Conservation (phyloP, 2,113 vertebrate genomes). For the Hippoglossus stenolepis region DNA sequence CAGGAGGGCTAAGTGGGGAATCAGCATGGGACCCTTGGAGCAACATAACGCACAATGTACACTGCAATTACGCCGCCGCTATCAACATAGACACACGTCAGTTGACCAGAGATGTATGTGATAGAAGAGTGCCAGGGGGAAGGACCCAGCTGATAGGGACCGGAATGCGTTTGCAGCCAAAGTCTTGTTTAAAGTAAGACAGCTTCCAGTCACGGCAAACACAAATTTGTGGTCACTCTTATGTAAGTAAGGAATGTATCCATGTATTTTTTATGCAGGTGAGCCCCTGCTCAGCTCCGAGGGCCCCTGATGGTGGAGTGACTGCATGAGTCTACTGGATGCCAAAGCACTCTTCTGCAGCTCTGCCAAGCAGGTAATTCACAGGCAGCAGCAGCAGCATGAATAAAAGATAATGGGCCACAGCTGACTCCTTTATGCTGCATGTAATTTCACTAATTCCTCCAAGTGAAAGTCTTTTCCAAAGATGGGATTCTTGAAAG, state of each 20-base stretch:
- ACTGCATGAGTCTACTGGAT: slow-evolving; percentile 71
- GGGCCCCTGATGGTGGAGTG: slow-evolving; percentile 75
- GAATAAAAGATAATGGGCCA: slow-evolving; percentile 83
- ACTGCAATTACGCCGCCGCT: slow-evolving; percentile 45
- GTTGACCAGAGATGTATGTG: slow-evolving; percentile 1
- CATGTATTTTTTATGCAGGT: slow-evolving; percentile 84
- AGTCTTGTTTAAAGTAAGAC: slow-evolving; percentile 39
- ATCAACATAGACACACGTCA: slow-evolving; percentile 15
- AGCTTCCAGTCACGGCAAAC: slow-evolving; percentile 53
- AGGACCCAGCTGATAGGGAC: not conserved
- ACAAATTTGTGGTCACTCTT: slow-evolving; percentile 72
- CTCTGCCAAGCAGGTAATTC: slow-evolving; percentile 84
- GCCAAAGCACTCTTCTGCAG: slow-evolving; percentile 77
- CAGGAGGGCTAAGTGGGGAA: slow-evolving; percentile 60
- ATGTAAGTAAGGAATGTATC: slow-evolving; percentile 70
- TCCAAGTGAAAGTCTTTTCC: slow-evolving; percentile 67
- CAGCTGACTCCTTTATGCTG: slow-evolving; percentile 79
- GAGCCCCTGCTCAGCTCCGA: slow-evolving; percentile 71
- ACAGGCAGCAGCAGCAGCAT: slow-evolving; percentile 79
- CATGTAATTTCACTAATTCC: slow-evolving; percentile 74
- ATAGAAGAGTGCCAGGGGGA: slow-evolving; percentile 8
- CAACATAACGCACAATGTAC: slow-evolving; percentile 42
- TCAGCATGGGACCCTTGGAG: slow-evolving; percentile 30
- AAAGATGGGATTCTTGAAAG: slow-evolving; percentile 50
- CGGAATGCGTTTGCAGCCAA: not conserved